These are phyloP conservation scores for Lepus oiostolus DNA, from an alignment of 2,797 vertebrate species.

Conservation along the genomic window DNA sequence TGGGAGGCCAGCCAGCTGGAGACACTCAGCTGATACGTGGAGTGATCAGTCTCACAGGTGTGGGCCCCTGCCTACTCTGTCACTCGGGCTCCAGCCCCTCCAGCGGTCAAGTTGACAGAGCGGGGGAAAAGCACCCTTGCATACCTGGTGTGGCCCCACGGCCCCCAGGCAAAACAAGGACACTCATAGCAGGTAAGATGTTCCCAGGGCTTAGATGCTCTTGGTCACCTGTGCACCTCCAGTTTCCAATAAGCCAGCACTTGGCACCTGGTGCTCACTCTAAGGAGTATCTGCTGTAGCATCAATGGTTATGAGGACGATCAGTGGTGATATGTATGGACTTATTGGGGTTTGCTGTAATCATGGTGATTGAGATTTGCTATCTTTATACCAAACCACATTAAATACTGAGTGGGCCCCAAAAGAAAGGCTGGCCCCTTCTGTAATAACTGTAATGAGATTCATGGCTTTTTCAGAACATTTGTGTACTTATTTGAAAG, in stretches of 20 bases:
- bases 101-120: neutral
- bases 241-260: too few relatives aligned
- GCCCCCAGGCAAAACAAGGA: neutral
- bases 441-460: neutral
- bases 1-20: too few relatives aligned
- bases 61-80: neutral
- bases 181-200: neutral
- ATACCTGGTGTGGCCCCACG: neutral
- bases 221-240: neutral
- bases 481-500: too few relatives aligned
- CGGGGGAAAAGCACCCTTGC: too few relatives aligned
- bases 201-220: too few relatives aligned
- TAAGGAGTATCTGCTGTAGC: neutral
- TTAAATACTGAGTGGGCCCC: neutral
- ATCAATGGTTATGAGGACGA: neutral
- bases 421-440: neutral
- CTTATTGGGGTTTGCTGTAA: neutral
- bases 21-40: too few relatives aligned
- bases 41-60: too few relatives aligned
- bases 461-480: too few relatives aligned
- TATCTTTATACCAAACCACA: neutral
- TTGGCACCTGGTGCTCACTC: neutral
- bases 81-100: neutral
- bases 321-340: too few relatives aligned
- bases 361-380: neutral